phyloP scores from a whole-genome alignment of 2,113 vertebrate genomes.

The Dunckerocampus dactyliophorus region DNA sequence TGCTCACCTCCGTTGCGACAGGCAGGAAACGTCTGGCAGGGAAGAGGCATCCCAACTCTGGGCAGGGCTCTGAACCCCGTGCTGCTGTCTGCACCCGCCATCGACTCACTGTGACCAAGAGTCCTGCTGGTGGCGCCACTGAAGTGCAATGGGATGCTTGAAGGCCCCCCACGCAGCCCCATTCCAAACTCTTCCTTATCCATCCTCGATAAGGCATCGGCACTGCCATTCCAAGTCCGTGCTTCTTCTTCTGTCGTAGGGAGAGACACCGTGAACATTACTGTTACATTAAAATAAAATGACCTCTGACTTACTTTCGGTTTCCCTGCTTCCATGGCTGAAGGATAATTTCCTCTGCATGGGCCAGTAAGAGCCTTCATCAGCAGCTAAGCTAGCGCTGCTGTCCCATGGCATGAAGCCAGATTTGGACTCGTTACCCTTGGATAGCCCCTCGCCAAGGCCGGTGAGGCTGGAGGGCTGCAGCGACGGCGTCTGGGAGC shows the following conservation, averaged over 20 bases:
- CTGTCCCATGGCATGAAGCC: constrained; percentile 76
- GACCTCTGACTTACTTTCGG: constrained; percentile 78
- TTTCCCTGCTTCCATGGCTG: constrained; percentile 78
- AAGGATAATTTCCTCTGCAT: constrained; percentile 84
- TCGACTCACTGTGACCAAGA: constrained; percentile 70
- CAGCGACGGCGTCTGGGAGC: constrained; percentile 63
- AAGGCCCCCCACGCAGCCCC: constrained; percentile 59
- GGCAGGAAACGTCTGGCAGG: constrained; percentile 88
- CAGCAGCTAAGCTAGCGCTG: constrained; percentile 56
- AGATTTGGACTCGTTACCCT: constrained; percentile 56
- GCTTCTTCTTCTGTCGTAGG: constrained; percentile 73
- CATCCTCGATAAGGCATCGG: constrained; percentile 68
- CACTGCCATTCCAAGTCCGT: constrained; percentile 77
- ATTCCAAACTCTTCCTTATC: constrained; percentile 75
- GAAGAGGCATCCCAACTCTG: constrained; percentile 77
- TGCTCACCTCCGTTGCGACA: constrained; percentile 85
- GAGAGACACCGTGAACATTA: background rate
- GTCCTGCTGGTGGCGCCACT: constrained; percentile 66
- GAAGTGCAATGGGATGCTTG: constrained; percentile 80
- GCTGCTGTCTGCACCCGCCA: constrained; percentile 67
- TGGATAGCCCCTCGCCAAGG: constrained; percentile 50
- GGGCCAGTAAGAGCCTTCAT: constrained; percentile 79
- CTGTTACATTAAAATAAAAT: background rate
- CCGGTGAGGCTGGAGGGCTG: constrained; percentile 58
- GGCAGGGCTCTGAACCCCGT: constrained; percentile 76